These are phyloP conservation scores for Phoxinus phoxinus DNA, from an alignment of 2,113 vertebrate species.

Conservation along the genomic window DNA sequence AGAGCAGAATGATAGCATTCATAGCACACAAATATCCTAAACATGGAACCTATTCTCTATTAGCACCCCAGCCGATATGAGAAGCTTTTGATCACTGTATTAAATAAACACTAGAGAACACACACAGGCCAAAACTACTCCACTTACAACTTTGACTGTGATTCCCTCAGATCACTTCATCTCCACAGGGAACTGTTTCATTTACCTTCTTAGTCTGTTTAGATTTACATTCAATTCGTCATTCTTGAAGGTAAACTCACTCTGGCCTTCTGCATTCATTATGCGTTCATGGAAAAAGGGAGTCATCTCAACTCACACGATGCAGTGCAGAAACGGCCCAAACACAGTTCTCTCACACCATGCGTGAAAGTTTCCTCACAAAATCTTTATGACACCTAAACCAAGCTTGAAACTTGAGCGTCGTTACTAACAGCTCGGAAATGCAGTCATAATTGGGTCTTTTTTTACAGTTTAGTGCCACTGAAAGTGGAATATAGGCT, in stretches of 20 bases:
- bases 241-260: slow-evolving; percentile 28
- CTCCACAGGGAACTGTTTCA: slow-evolving; percentile 10
- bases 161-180: slow-evolving; percentile 24
- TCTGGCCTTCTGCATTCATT: slow-evolving; percentile 22
- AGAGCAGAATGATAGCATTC: background rate
- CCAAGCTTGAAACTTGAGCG: slow-evolving; percentile 1
- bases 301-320: background rate
- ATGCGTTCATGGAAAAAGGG: background rate
- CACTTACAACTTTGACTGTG: slow-evolving; percentile 26
- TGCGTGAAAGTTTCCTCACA: background rate
- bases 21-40: background rate
- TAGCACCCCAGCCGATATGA: background rate
- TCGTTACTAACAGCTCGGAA: slow-evolving; percentile 28
- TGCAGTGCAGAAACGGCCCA: background rate
- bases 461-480: slow-evolving; percentile 14
- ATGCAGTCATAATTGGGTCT: slow-evolving; percentile 35
- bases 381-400: slow-evolving; percentile 18
- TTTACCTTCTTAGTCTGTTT: background rate
- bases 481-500: slow-evolving; percentile 17
- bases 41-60: background rate
- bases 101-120: slow-evolving; percentile 60
- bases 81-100: slow-evolving; percentile 46
- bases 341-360: background rate
- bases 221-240: slow-evolving; percentile 34
- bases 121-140: slow-evolving; percentile 42